A percentile compares a stretch with the other conserved stretches of the same genome.
Evolutionary conservation across 2,797 vertebrate species (phyloP).

Genomic region (Pseudochirops cupreus): DNA sequence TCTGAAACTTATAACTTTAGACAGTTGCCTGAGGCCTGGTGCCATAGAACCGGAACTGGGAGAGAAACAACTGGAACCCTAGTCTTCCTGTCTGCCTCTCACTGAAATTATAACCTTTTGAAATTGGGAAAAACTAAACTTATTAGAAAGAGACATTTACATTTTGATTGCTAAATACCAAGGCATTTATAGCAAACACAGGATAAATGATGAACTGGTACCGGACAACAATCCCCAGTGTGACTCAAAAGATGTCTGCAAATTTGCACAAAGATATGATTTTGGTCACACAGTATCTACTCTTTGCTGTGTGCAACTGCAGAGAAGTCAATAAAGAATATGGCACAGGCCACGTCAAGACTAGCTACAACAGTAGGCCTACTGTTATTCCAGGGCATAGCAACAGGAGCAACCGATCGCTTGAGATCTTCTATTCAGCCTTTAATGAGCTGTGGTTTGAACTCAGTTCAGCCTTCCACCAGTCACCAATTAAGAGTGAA

Average conservation of each 20-base stretch:
- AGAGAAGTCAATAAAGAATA: conserved; percentile 71
- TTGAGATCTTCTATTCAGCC: conserved; percentile 69
- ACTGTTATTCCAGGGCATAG: conserved; percentile 58
- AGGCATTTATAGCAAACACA: conserved; percentile 58
- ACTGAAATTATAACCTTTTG: not conserved
- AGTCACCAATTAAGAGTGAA: conserved; percentile 71
- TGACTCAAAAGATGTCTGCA: conserved; percentile 62
- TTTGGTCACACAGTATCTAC: conserved; percentile 64
- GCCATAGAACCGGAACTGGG: not conserved
- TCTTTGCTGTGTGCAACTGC: conserved; percentile 61
- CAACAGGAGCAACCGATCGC: conserved; percentile 59
- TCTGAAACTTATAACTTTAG: not conserved
- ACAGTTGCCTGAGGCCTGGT: not conserved
- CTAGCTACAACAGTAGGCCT: conserved; percentile 58
- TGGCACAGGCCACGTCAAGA: conserved; percentile 65
- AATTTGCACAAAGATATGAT: conserved; percentile 61
- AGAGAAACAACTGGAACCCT: not conserved
- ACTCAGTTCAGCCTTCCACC: conserved; percentile 51
- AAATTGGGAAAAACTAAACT: not conserved
- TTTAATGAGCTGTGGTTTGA: conserved; percentile 64
- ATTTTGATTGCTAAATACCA: conserved; percentile 63
- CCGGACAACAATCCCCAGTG: conserved; percentile 54
- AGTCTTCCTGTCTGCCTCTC: not conserved
- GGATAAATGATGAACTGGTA: conserved; percentile 60
- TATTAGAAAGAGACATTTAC: conserved; percentile 64